phyloP scores from a whole-genome alignment of 2,113 vertebrate genomes.

The Entelurus aequoreus region DNA sequence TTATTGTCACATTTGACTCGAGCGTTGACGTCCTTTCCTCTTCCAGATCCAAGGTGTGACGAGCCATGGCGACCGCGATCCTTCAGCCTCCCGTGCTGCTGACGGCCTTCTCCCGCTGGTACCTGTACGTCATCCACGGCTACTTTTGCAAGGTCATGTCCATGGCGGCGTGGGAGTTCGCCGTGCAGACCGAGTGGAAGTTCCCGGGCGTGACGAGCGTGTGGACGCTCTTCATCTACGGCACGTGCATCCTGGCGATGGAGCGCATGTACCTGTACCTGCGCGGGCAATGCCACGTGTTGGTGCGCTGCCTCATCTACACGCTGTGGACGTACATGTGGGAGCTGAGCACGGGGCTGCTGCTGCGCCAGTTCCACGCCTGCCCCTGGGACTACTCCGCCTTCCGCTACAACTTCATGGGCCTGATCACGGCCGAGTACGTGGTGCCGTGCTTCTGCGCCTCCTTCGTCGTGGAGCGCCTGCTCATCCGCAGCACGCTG shows the following conservation, averaged over 20 bases:
- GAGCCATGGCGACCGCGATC: conserved; percentile 49
- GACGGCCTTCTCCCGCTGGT: conserved; percentile 91
- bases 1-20: too few relatives aligned
- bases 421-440: conserved; percentile 94
- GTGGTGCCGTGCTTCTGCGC: conserved; percentile 97
- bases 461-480: conserved; percentile 88
- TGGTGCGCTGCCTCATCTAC: conserved; percentile 92
- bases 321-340: conserved; percentile 95
- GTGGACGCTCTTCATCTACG: conserved; percentile 98
- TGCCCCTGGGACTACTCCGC: conserved; percentile 98
- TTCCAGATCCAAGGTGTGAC: conserved; percentile 24
- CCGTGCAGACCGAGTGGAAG: conserved; percentile 94
- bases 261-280: conserved; percentile 92
- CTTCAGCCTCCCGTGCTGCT: conserved; percentile 82
- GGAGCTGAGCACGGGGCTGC: conserved; percentile 93
- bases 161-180: conserved; percentile 96
- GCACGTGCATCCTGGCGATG: conserved; percentile 94
- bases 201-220: conserved; percentile 96
- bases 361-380: conserved; percentile 90
- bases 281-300: conserved; percentile 79
- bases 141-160: conserved; percentile 99
- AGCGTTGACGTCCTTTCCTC: conserved; percentile 26
- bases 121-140: conserved; percentile 96
- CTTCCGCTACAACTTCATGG: conserved; percentile 98
- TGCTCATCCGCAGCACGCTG: conserved; percentile 92